Conservation (phyloP, 2,888 invertebrate genomes). For the Xylota sylvarum region DNA sequence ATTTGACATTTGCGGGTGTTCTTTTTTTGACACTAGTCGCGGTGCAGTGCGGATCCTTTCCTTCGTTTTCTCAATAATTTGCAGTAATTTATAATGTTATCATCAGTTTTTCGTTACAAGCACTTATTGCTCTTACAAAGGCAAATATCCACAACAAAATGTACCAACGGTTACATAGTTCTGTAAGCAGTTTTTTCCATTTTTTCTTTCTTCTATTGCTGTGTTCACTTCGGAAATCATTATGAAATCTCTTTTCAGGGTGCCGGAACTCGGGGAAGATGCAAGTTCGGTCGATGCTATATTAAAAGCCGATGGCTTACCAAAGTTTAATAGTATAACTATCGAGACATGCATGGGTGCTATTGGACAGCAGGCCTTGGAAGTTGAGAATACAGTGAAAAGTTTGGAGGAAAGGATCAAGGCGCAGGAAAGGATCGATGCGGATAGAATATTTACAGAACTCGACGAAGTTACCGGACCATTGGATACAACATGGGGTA, state of each 20-base stretch:
- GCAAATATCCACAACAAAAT: conserved; percentile 63
- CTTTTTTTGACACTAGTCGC: conserved; percentile 8
- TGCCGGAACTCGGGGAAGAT: conserved; percentile 94
- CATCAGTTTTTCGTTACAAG: conserved; percentile 49
- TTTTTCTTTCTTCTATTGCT: background rate
- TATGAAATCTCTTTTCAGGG: conserved; percentile 85
- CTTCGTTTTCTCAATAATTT: conserved; percentile 9
- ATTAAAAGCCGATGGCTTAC: conserved; percentile 89
- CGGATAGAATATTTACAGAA: conserved; percentile 90
- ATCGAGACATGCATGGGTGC: conserved; percentile 94
- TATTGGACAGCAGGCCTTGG: conserved; percentile 92
- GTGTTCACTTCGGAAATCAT: conserved; percentile 18
- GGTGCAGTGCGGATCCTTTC: background rate
- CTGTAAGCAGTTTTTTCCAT: conserved; percentile 86
- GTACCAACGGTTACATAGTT: conserved; percentile 87
- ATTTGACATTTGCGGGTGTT: conserved; percentile 44
- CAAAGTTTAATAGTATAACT: conserved; percentile 92
- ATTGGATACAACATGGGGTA: conserved; percentile 93
- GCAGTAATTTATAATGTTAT: conserved; percentile 49
- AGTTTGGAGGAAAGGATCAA: conserved; percentile 88
- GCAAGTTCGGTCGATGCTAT: conserved; percentile 90
- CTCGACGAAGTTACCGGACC: conserved; percentile 90
- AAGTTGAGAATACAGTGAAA: conserved; percentile 91
- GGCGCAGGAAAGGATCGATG: conserved; percentile 82
- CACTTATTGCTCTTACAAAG: conserved; percentile 29